Conservation (phyloP, 2,113 vertebrate genomes). For the Chlorocebus sabaeus region DNA sequence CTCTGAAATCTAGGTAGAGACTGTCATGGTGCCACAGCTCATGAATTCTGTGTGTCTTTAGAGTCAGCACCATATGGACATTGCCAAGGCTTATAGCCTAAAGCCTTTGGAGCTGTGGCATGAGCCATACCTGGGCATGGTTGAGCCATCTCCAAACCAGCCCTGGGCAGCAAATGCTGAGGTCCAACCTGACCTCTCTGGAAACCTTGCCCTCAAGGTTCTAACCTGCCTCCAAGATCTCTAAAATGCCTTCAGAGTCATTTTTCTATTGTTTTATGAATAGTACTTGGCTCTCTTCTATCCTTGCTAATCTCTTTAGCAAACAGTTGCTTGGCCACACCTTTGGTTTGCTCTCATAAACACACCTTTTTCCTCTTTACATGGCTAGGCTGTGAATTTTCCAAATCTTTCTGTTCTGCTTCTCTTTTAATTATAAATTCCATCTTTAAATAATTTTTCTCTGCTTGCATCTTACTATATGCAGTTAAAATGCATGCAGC, state of each 20-base stretch:
- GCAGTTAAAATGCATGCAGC: neutral
- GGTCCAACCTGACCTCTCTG: neutral
- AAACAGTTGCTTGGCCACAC: neutral
- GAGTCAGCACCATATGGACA: neutral
- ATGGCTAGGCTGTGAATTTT: neutral
- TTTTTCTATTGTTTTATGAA: neutral
- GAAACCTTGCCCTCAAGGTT: neutral
- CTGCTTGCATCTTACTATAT: neutral
- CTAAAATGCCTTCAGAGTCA: neutral
- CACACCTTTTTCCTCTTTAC: neutral
- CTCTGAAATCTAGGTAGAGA: neutral
- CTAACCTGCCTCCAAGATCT: neutral
- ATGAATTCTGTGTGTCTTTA: neutral
- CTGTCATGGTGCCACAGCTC: neutral
- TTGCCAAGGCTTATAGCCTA: neutral
- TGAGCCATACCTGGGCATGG: neutral
- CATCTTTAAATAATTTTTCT: neutral
- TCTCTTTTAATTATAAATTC: neutral
- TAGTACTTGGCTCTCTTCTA: neutral
- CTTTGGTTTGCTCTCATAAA: neutral
- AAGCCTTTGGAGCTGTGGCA: neutral
- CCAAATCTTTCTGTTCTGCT: neutral
- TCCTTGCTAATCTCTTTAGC: neutral
- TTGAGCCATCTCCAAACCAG: neutral
- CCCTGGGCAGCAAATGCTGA: neutral